Evolutionary conservation across 2,113 vertebrate species (phyloP).

Genomic region (Psephotus haematonotus): DNA sequence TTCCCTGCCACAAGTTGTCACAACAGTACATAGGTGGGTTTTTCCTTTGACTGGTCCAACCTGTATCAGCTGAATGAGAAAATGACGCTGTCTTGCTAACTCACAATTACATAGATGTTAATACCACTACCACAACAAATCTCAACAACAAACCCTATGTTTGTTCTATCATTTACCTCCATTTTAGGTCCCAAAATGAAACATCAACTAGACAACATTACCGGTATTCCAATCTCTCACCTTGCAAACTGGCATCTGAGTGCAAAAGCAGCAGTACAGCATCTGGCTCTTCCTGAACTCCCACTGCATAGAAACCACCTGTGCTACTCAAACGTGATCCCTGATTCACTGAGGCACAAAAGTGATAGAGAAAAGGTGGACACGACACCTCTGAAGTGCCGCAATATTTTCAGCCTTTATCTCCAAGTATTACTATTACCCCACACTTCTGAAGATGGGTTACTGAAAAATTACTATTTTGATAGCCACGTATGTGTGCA

Average conservation of each 20-base stretch:
- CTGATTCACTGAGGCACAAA: background rate
- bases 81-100: background rate
- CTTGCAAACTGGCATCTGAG: background rate
- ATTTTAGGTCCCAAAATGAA: slow-evolving; percentile 13
- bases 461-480: background rate
- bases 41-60: background rate
- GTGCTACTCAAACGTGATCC: rapidly evolving
- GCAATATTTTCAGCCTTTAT: background rate
- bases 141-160: rapidly evolving
- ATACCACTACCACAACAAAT: background rate
- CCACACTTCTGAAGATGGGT: background rate
- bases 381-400: background rate
- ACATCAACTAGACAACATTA: background rate
- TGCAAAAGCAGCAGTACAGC: background rate
- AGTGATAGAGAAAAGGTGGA: background rate
- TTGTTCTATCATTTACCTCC: background rate
- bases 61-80: background rate
- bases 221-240: background rate
- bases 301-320: rapidly evolving
- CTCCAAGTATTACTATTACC: background rate
- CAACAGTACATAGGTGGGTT: background rate
- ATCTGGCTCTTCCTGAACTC: background rate
- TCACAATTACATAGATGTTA: background rate
- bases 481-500: rapidly evolving
- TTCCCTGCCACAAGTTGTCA: background rate